Percentiles rank a stretch among this genome's conserved stretches.
phyloP scores from a whole-genome alignment of 2,888 invertebrate genomes.

The Cyrtodaria siliqua region DNA sequence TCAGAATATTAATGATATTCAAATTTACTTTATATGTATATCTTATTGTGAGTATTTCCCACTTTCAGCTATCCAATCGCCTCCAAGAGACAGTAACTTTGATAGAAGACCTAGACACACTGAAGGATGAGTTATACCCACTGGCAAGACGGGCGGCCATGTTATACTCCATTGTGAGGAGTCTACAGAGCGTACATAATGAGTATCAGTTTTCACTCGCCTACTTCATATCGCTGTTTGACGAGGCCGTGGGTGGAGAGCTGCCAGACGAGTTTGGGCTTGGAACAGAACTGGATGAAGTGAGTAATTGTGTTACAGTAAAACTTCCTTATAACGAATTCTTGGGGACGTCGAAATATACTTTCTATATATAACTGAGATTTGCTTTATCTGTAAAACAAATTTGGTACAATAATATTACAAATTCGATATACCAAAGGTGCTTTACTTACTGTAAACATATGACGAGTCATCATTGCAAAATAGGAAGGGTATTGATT shows the following conservation, averaged over 20 bases:
- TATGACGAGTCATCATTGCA: too few relatives aligned
- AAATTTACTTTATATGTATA: slow-evolving; percentile 1
- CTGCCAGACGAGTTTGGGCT: slow-evolving; percentile 74
- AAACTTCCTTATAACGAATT: too few relatives aligned
- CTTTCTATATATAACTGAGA: too few relatives aligned
- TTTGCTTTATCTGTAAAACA: too few relatives aligned
- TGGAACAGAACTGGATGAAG: slow-evolving; percentile 51
- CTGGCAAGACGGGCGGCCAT: slow-evolving; percentile 82
- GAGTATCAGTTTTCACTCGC: slow-evolving; percentile 84
- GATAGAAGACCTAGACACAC: slow-evolving; percentile 79
- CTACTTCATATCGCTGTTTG: slow-evolving; percentile 83
- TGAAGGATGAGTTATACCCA: slow-evolving; percentile 83
- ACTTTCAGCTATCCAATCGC: slow-evolving; percentile 75
- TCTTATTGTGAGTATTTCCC: background rate
- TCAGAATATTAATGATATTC: too few relatives aligned
- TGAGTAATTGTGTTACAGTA: too few relatives aligned
- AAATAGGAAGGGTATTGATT: too few relatives aligned
- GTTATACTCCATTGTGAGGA: slow-evolving; percentile 81
- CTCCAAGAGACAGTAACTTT: slow-evolving; percentile 75
- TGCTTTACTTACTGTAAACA: too few relatives aligned
- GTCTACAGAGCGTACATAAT: slow-evolving; percentile 77
- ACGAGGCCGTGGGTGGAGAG: slow-evolving; percentile 83
- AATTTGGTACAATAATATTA: too few relatives aligned
- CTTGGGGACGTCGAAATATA: too few relatives aligned
- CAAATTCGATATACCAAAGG: too few relatives aligned